phyloP scores from a whole-genome alignment of 2,888 invertebrate species.

The Acleris literana region DNA sequence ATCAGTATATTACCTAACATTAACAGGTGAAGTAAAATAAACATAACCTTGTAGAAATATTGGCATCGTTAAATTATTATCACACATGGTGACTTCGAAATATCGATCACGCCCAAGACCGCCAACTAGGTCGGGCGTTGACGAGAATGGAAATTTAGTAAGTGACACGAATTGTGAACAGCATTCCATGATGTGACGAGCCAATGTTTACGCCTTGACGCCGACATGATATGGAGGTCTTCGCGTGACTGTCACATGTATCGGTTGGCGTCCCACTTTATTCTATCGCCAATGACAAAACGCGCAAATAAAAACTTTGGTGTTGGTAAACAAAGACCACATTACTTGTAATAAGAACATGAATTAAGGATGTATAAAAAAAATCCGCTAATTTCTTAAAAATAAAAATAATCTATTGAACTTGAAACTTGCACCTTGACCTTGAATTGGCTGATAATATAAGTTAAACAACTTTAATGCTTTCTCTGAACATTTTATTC shows the following conservation, averaged over 20 bases:
- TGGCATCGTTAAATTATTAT: background rate
- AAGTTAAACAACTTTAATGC: too few species aligned
- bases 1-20: too few species aligned
- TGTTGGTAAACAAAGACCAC: constrained; percentile 20
- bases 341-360: background rate
- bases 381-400: too few species aligned
- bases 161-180: constrained; percentile 29
- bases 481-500: too few species aligned
- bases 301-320: constrained; percentile 6
- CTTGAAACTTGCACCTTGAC: too few species aligned
- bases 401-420: too few species aligned
- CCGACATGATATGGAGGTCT: background rate
- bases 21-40: too few species aligned
- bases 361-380: too few species aligned
- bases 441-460: too few species aligned
- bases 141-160: constrained; percentile 33
- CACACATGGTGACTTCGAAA: constrained; percentile 3
- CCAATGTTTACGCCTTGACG: constrained; percentile 1
- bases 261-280: constrained; percentile 4
- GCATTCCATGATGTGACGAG: constrained; percentile 30
- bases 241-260: constrained; percentile 22
- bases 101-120: constrained; percentile 27
- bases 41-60: background rate
- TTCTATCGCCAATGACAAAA: constrained; percentile 13
- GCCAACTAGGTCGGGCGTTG: constrained; percentile 29